Base-by-base conservation (phyloP, 1,140 invertebrate genomes). In the Solen grandis region DNA sequence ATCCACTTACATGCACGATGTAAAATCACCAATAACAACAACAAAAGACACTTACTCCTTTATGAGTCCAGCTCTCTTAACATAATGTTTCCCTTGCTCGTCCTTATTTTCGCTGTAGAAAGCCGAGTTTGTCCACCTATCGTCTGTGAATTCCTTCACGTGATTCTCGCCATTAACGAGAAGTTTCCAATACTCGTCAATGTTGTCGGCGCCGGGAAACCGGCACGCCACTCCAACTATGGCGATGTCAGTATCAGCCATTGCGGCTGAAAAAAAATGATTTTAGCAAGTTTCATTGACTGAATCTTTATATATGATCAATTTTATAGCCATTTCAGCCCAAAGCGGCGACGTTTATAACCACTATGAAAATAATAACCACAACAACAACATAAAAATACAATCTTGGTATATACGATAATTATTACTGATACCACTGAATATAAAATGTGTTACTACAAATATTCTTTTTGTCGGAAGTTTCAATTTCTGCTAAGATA, bases 91-190 rank as follows among this genome's bases (percentile, higher is more conserved):
- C 0, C 86, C 86, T 5, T 78, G 81, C 1, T 57, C 70, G 62
- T 81, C 75, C 3, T 81, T 63, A 38, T 89, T 85, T 5, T 78
- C 36, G 74, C 77, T 70, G 65, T 86, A 87, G 77, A 84, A 87
- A 0, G 79, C 83, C 36, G 86, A 82, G 22, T 69, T 36, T 55
- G 87, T 87, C 84, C 86, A 89, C 29, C 88, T 72, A 13, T 88
- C 86, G 16, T 50, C 50, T 13, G 86, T 84, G 10, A 89, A 84
- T n/a, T 88, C 85, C 1, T 76, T 74, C 35, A 89, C 85, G 33
- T 89, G 88, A 59, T 88, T 86, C 63, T 89, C 88, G 4, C 88
- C 87, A 55, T 89, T 87, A 8, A 79, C 57, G 5, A 89, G 83
- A 63, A 88, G 66, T 46, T 69, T 66, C 88, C 87, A 89, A 55